Conservation (phyloP, 2,113 vertebrate genomes). For the Corvus moneduloides region DNA sequence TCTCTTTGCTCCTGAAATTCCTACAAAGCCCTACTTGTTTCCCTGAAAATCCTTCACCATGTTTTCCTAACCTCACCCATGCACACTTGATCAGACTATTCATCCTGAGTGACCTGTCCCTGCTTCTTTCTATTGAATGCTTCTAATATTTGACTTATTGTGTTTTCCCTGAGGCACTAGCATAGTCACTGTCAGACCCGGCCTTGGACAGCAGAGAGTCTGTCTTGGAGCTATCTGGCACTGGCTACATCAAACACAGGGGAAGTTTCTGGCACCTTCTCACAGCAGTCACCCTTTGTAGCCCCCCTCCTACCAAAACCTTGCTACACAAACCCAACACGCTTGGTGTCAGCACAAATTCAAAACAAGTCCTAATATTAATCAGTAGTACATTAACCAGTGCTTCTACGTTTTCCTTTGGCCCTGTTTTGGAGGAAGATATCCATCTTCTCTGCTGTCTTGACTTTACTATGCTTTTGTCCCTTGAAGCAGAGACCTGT, state of each 20-base stretch:
- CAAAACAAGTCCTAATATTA: neutral
- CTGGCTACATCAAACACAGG: accelerated
- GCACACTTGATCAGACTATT: neutral
- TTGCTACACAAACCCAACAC: neutral
- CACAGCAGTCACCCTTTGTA: neutral
- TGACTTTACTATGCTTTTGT: neutral
- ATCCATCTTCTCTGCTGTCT: neutral
- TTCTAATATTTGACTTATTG: neutral
- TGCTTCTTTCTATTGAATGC: neutral
- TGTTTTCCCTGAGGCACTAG: too few relatives aligned
- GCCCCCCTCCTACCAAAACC: neutral
- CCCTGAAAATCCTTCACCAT: neutral
- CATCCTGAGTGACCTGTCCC: neutral
- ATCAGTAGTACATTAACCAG: neutral
- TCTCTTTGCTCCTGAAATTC: neutral
- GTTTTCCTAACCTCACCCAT: neutral
- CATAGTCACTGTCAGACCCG: accelerated
- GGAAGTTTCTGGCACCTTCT: neutral
- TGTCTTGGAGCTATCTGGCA: neutral
- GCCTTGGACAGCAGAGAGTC: neutral
- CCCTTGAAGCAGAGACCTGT: neutral
- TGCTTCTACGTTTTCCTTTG: neutral
- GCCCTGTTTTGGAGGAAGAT: neutral
- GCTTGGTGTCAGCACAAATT: neutral
- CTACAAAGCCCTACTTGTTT: neutral